Conservation (phyloP, 2,113 vertebrate genomes). For the Anser cygnoides region DNA sequence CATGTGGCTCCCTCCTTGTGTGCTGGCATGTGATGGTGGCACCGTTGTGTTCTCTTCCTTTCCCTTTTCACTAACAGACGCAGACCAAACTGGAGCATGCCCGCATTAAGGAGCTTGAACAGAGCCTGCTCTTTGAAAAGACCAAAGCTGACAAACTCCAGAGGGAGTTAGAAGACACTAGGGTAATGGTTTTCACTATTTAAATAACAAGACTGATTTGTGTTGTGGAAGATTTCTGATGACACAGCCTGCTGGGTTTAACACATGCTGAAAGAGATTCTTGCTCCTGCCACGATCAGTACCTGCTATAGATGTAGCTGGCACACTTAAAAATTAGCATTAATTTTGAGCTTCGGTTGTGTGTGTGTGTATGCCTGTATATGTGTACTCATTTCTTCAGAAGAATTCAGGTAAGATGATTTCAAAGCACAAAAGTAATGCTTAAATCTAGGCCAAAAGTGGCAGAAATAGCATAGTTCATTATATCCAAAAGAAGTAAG, state of each 20-base stretch:
- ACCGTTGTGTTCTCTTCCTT: conserved; percentile 99
- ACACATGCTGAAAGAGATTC: background rate
- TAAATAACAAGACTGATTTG: conserved; percentile 68
- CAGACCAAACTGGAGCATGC: conserved; percentile 99
- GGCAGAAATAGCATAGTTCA: background rate
- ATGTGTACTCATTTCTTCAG: background rate
- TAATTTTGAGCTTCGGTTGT: background rate
- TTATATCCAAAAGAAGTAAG: background rate
- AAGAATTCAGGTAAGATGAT: conserved; percentile 52
- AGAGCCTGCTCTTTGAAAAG: conserved; percentile 99
- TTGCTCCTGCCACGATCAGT: background rate
- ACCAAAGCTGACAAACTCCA: conserved; percentile 99
- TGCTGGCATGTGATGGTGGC: conserved; percentile 99
- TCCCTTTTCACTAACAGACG: conserved; percentile 99
- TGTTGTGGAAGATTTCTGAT: conserved; percentile 52
- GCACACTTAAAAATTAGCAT: background rate
- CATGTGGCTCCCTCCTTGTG: conserved; percentile 85
- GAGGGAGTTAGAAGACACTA: conserved; percentile 99
- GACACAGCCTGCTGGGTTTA: background rate
- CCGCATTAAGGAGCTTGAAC: conserved; percentile 99
- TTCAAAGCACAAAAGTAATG: background rate
- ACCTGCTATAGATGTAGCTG: background rate
- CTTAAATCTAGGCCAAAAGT: background rate
- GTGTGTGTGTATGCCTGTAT: background rate
- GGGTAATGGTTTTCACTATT: conserved; percentile 96